These are phyloP conservation scores for Agonum fuliginosum DNA, from an alignment of 2,888 invertebrate genomes.

Conservation along the genomic window DNA sequence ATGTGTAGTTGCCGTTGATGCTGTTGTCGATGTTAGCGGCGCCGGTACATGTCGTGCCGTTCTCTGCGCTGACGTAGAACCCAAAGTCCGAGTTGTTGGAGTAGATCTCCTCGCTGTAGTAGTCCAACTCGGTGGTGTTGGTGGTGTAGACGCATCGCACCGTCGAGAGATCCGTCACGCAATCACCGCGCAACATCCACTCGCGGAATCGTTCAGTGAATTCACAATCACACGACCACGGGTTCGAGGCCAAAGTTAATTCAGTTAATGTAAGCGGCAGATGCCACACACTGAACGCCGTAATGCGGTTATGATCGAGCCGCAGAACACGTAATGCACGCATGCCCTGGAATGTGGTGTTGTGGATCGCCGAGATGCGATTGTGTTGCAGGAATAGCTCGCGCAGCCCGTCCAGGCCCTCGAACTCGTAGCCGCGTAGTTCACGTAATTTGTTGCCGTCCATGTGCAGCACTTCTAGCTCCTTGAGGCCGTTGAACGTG, in stretches of 20 bases:
- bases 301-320: conserved; percentile 83
- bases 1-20: conserved; percentile 81
- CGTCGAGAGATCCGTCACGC: conserved; percentile 79
- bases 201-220: conserved; percentile 84
- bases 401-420: conserved; percentile 82
- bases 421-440: conserved; percentile 87
- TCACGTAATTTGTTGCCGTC: conserved; percentile 83
- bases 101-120: conserved; percentile 77
- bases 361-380: conserved; percentile 80
- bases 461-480: conserved; percentile 84
- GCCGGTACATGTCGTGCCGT: conserved; percentile 79
- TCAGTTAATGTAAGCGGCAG: conserved; percentile 79
- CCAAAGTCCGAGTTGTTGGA: conserved; percentile 77
- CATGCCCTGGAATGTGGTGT: conserved; percentile 82
- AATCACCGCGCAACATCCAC: conserved; percentile 82
- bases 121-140: conserved; percentile 77
- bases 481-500: conserved; percentile 88
- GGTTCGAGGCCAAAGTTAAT: conserved; percentile 82
- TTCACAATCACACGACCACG: conserved; percentile 90
- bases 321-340: conserved; percentile 79
- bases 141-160: conserved; percentile 80
- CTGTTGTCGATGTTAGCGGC: conserved; percentile 81
- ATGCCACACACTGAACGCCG: conserved; percentile 83
- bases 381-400: conserved; percentile 86
- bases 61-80: conserved; percentile 77